Conservation (phyloP, 2,797 vertebrate genomes). For the Gephyroberyx darwinii region DNA sequence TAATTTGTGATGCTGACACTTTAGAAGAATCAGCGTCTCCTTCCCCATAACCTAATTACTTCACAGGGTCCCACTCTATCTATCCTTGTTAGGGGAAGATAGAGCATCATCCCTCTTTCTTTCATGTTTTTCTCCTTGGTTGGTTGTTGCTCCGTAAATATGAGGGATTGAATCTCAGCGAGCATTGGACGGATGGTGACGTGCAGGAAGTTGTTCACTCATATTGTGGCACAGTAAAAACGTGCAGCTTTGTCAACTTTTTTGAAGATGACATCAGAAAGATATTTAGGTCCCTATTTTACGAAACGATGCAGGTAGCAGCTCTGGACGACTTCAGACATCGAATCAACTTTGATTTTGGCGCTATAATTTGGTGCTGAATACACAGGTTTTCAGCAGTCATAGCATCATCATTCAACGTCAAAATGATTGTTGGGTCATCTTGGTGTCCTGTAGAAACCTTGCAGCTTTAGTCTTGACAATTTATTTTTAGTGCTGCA, state of each 20-base stretch:
- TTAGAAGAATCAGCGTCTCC: slow-evolving; percentile 17
- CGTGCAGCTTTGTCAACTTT: too few species aligned
- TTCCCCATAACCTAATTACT: slow-evolving; percentile 15
- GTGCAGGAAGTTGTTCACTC: not conserved
- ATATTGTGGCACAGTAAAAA: too few species aligned
- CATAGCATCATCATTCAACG: not conserved
- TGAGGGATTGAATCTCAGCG: slow-evolving; percentile 6
- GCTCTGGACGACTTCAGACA: not conserved
- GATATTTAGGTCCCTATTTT: not conserved
- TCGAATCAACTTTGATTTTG: too few species aligned
- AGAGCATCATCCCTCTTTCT: not conserved
- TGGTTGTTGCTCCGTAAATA: slow-evolving; percentile 20
- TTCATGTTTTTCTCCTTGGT: not conserved
- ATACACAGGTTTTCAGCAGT: not conserved
- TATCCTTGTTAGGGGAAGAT: not conserved
- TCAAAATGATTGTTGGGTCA: too few species aligned
- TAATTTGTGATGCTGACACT: slow-evolving; percentile 10
- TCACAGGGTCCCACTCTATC: slow-evolving; percentile 1
- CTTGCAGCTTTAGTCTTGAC: not conserved
- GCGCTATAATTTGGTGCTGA: not conserved
- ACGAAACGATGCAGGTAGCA: not conserved
- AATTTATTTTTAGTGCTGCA: not conserved
- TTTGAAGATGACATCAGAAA: too few species aligned
- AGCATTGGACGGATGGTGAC: not conserved
- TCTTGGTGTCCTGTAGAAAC: not conserved